Evolutionary conservation across 2,888 invertebrate species (phyloP).

Genomic region (Eristalinus aeneus): DNA sequence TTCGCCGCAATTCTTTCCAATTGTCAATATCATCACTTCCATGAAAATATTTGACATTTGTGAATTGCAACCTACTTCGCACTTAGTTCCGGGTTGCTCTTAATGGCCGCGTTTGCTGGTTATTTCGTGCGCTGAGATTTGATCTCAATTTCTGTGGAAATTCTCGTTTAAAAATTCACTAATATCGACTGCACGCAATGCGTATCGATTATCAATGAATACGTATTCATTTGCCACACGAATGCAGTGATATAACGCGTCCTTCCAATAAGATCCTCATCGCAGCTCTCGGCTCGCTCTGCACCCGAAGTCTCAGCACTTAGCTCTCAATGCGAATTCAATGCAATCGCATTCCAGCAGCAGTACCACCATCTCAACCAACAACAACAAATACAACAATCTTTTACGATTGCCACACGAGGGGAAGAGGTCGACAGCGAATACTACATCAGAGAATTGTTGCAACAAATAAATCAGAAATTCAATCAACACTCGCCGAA

Average conservation of each 20-base stretch:
- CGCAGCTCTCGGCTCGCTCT: background rate
- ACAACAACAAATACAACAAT: conserved; percentile 67
- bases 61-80: conserved; percentile 69
- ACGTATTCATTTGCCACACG: conserved; percentile 15
- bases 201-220: conserved; percentile 28
- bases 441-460: background rate
- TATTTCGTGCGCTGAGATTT: conserved; percentile 45
- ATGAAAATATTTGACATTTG: background rate
- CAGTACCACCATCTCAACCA: conserved; percentile 32
- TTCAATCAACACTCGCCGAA: conserved; percentile 23
- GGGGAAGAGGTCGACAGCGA: conserved; percentile 8
- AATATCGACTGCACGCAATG: conserved; percentile 34
- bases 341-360: conserved; percentile 65
- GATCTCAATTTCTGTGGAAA: conserved; percentile 38
- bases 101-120: conserved; percentile 68
- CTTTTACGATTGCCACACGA: conserved; percentile 53
- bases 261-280: background rate
- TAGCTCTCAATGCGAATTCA: conserved; percentile 48
- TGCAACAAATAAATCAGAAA: conserved; percentile 20
- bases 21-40: conserved; percentile 51
- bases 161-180: conserved; percentile 45
- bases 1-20: conserved; percentile 55
- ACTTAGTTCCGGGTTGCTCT: conserved; percentile 69
- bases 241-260: conserved; percentile 57
- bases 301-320: conserved; percentile 40